phyloP scores from a whole-genome alignment of 1,140 invertebrate species.

The Meteorus sp. region DNA sequence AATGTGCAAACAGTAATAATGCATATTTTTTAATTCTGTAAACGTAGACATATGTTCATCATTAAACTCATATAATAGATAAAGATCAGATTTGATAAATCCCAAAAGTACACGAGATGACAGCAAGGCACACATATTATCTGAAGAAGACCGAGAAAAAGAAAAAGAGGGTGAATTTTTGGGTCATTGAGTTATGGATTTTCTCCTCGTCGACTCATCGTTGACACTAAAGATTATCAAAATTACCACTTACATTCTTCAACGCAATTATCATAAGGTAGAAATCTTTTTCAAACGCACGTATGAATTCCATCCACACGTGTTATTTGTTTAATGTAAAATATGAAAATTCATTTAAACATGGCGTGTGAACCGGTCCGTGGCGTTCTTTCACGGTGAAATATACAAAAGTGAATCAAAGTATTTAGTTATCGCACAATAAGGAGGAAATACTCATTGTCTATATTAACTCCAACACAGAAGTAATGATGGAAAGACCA shows the following conservation, averaged over 20 bases:
- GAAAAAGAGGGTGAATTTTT: too few species aligned
- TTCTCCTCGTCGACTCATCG: not conserved
- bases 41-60: too few species aligned
- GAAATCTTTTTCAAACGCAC: not conserved
- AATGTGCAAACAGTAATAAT: not conserved
- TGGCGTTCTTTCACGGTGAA: constrained; percentile 2
- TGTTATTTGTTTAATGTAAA: not conserved
- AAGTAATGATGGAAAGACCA: too few species aligned
- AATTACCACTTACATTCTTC: not conserved
- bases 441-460: constrained; percentile 11
- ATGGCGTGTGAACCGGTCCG: not conserved
- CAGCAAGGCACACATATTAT: too few species aligned
- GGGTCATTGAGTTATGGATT: too few species aligned
- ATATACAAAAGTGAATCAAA: constrained; percentile 1
- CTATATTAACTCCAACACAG: not conserved
- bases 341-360: not conserved
- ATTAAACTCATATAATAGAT: too few species aligned
- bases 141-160: not conserved
- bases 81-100: too few species aligned
- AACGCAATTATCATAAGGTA: too few species aligned
- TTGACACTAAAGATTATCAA: not conserved
- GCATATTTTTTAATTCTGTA: constrained; percentile 50
- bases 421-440: too few species aligned
- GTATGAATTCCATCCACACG: not conserved
- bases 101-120: too few species aligned